Base-by-base conservation (phyloP, 1,140 invertebrate genomes). In the Adelges cooleyi region DNA sequence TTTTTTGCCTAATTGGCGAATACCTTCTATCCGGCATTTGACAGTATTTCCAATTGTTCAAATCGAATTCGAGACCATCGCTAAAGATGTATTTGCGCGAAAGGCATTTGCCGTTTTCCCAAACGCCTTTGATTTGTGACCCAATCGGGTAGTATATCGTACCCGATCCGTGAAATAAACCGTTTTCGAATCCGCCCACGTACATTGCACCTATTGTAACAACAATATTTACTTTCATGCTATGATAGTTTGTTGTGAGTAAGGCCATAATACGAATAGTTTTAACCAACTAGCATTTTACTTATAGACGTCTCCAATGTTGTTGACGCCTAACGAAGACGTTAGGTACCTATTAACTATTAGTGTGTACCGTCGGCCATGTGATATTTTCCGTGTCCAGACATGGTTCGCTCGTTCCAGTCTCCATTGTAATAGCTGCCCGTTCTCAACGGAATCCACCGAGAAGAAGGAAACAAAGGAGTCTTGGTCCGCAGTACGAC, bases 11-110 rank as follows among this genome's bases (percentile, higher is more conserved):
- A n/a, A n/a, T n/a, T n/a, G 13, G 13, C 17, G 11, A 6, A 27
- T 65, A 67, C 38, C 67, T 52, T 44, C 67, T 65, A 17, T 67
- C 67, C 0, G 67, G 18, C n/a, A 40, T 48, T 25, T 50, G 17
- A 20, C 67, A 67, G 44, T 67, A 67, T 13, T 44, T 49, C 67
- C 67, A 67, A 36, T 67, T 22, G 18, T 65, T 52, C 13, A 18
- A 22, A 1, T 67, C 23, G 36, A 52, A 67, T 8, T 29, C 29
- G 27, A 67, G 67, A 50, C 67, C 67, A 10, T 67, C 62, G 2
- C 13, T 25, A 46, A 65, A 65, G 27, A 59, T 65, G 15, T 65
- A 67, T 22, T 44, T 52, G 9, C 49, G 67, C 27, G 38, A 18
- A 8, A 51, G 51, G 10, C 62, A 51, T 38, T 42, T 29, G 6